phyloP scores from a whole-genome alignment of 1,140 invertebrate species.

The Meloidogyne floridensis region DNA sequence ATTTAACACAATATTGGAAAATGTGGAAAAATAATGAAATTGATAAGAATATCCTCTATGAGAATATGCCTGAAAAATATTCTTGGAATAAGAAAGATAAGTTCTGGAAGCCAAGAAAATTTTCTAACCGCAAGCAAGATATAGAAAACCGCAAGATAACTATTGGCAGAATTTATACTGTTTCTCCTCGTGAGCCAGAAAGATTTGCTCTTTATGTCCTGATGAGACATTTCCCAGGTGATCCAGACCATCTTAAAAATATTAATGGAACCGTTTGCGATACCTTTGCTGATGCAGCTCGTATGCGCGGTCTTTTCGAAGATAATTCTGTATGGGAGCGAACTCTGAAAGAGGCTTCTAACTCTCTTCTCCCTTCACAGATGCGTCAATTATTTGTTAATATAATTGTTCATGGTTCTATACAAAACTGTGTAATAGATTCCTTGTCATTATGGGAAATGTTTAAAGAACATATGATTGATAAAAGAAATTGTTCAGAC shows the following conservation, averaged over 20 bases:
- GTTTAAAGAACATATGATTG: slow-evolving; percentile 1
- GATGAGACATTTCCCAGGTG: not conserved
- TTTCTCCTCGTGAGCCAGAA: not conserved
- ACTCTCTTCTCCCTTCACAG: not conserved
- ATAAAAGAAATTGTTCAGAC: not conserved
- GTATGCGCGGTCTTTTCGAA: not conserved
- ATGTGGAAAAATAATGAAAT: too few species aligned
- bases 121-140: not conserved
- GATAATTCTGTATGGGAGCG: not conserved
- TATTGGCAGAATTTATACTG: slow-evolving; percentile 9
- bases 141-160: not conserved
- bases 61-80: not conserved
- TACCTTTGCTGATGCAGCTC: slow-evolving; percentile 5
- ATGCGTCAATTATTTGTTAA: not conserved
- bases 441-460: not conserved
- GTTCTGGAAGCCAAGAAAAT: not conserved
- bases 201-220: slow-evolving; percentile 2
- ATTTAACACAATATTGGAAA: not conserved
- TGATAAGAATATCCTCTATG: too few species aligned
- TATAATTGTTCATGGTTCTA: not conserved
- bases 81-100: not conserved
- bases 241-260: not conserved
- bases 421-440: not conserved
- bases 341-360: not conserved
- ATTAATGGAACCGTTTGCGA: not conserved